Conservation (phyloP, 2,797 vertebrate genomes). For the Pangasius mekongensis region DNA sequence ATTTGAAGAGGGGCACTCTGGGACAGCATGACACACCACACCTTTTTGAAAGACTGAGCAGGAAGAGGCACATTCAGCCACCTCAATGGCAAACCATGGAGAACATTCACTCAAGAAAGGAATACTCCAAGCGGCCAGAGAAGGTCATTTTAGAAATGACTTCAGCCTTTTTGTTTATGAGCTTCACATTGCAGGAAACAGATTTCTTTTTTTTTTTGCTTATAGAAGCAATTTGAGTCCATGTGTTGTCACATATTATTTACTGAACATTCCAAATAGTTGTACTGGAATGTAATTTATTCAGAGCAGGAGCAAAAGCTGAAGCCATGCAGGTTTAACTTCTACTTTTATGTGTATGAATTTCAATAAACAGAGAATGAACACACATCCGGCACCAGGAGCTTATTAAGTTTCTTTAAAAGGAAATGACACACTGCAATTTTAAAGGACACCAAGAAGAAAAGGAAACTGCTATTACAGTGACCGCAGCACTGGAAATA, state of each 20-base stretch:
- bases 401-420: slow-evolving; percentile 57
- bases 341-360: slow-evolving; percentile 42
- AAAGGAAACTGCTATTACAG: slow-evolving; percentile 59
- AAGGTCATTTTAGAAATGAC: slow-evolving; percentile 63
- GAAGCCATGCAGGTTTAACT: slow-evolving; percentile 66
- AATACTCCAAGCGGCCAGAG: slow-evolving; percentile 56
- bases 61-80: slow-evolving; percentile 58
- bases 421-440: slow-evolving; percentile 58
- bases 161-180: slow-evolving; percentile 62
- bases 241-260: slow-evolving; percentile 21
- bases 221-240: not conserved
- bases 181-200: not conserved
- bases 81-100: slow-evolving; percentile 54
- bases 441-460: slow-evolving; percentile 57
- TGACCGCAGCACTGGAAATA: slow-evolving; percentile 56
- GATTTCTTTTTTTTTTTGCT: not conserved
- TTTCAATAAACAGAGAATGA: slow-evolving; percentile 64
- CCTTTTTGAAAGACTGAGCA: slow-evolving; percentile 77
- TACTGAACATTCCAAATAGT: slow-evolving; percentile 10
- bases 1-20: slow-evolving; percentile 68
- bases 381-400: slow-evolving; percentile 70
- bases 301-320: slow-evolving; percentile 61
- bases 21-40: slow-evolving; percentile 99
- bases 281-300: slow-evolving; percentile 19
- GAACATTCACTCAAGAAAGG: slow-evolving; percentile 59